A percentile compares a stretch with the other conserved stretches of the same genome.
These are phyloP conservation scores for Conus ventricosus DNA, from an alignment of 1,140 invertebrate genomes.

Conservation along the genomic window DNA sequence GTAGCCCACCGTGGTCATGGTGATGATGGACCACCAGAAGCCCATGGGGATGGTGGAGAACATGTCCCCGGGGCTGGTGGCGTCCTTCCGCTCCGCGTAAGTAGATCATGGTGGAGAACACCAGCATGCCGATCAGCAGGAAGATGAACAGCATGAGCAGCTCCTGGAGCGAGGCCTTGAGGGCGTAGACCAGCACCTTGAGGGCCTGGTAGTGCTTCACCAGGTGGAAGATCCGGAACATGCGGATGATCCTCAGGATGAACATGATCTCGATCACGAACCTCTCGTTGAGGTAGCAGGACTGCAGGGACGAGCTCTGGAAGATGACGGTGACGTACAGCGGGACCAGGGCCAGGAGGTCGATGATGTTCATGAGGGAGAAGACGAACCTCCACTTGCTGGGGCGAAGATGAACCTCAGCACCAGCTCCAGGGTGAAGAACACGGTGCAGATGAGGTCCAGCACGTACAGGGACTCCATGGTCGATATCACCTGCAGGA, in stretches of 20 bases:
- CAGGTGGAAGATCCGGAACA: constrained; percentile 72
- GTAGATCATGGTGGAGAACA: constrained; percentile 97
- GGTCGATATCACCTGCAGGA: constrained; percentile 48
- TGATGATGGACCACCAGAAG: constrained; percentile 79
- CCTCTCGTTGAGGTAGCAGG: constrained; percentile 66
- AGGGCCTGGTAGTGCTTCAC: constrained; percentile 71
- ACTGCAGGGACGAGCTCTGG: constrained; percentile 54
- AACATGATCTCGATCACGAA: constrained; percentile 70
- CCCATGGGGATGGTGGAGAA: constrained; percentile 72
- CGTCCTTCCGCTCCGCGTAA: constrained; percentile 91
- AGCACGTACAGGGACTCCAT: constrained; percentile 60
- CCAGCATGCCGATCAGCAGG: constrained; percentile 96
- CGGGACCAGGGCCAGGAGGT: constrained; percentile 76
- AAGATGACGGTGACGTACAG: constrained; percentile 71
- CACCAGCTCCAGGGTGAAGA: constrained; percentile 75
- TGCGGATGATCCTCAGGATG: constrained; percentile 69
- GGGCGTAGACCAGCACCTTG: constrained; percentile 69
- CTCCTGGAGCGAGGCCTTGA: constrained; percentile 71
- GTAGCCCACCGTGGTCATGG: constrained; percentile 78
- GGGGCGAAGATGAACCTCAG: constrained; percentile 74
- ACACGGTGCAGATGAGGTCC: constrained; percentile 74
- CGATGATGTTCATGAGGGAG: constrained; percentile 76
- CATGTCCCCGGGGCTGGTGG: constrained; percentile 57
- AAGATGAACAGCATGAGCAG: constrained; percentile 92
- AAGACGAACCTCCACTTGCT: constrained; percentile 73